Conservation (phyloP, 1,140 invertebrate genomes). For the Nasonia vitripennis region DNA sequence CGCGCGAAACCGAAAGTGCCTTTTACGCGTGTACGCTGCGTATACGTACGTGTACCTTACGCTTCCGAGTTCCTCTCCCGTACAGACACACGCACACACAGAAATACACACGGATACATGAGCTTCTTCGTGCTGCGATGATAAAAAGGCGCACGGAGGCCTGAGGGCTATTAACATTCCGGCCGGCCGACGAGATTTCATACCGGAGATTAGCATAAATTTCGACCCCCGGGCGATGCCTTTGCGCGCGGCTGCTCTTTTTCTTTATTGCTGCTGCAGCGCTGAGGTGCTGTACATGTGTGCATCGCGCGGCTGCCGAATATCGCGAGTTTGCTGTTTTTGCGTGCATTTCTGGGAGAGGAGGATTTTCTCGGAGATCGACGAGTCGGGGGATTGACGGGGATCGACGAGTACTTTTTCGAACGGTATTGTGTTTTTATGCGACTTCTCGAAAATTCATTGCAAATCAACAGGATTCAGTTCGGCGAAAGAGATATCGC, state of each 20-base stretch:
- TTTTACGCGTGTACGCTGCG: neutral
- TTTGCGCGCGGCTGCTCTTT: neutral
- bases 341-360: no score
- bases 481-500: no score
- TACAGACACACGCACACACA: neutral
- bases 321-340: no score
- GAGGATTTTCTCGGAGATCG: no score
- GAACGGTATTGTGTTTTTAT: no score
- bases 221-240: neutral
- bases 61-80: constrained; percentile 6
- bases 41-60: no score
- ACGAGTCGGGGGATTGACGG: no score
- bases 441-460: no score
- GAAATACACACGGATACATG: neutral
- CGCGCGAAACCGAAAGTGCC: constrained; percentile 58
- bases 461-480: no score
- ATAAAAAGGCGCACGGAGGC: constrained; percentile 22
- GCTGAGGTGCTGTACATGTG: no score
- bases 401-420: no score
- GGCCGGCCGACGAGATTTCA: constrained; percentile 43
- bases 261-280: neutral
- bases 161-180: constrained; percentile 57
- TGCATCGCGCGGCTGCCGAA: no score
- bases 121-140: constrained; percentile 8
- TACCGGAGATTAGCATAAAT: constrained; percentile 52